Evolutionary conservation across 2,113 vertebrate species (phyloP), one percentile per base, ranked within the genome.

Genomic region (Lasiurus borealis): DNA sequence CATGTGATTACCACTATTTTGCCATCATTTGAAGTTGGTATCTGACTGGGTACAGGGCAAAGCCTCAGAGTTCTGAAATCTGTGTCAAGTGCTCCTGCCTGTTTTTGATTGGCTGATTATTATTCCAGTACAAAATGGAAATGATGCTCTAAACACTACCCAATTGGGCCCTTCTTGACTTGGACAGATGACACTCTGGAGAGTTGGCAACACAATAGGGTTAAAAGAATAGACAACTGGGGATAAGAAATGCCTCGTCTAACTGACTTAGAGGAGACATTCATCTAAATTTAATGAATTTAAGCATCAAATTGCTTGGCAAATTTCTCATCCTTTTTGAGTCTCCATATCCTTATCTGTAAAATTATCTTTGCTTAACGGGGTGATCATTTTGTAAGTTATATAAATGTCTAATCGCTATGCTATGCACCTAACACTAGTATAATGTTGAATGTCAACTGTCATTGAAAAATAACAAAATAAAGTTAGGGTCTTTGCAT

Each of bases 251-350:
- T 54, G 31, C 19, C 14, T 62, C 68, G 31, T 57, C 6, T 40
- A 68, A 62, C 7, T 91, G 31, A 91, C 48, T 88, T 83, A 71
- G 11, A 34, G 82, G 52, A 85, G 21, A 46, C n/a, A 34, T 12
- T 87, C 14, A 46, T 85, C 50, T 52, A 80, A 84, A 72, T 72
- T 48, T 86, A 57, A 85, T 90, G n/a, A 91, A 81, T 81, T 57
- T 59, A 31, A 4, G 36, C 10, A 25, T 29, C 16, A 75, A 52
- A 72, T 34, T 3, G 19, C 44, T 44, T 69, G 48, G n/a, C 9
- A 76, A 96, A 71, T 64, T 8, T 10, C 13, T 88, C 25, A 4
- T 7, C 1, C 54, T 68, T 85, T 85, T 40, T 21, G 16, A 78
- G 10, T 82, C 52, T 85, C 23, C 10, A 66, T 88, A 84, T n/a